Base-by-base conservation (phyloP, 1,140 invertebrate species). In the Ptiloglossa arizonensis region DNA sequence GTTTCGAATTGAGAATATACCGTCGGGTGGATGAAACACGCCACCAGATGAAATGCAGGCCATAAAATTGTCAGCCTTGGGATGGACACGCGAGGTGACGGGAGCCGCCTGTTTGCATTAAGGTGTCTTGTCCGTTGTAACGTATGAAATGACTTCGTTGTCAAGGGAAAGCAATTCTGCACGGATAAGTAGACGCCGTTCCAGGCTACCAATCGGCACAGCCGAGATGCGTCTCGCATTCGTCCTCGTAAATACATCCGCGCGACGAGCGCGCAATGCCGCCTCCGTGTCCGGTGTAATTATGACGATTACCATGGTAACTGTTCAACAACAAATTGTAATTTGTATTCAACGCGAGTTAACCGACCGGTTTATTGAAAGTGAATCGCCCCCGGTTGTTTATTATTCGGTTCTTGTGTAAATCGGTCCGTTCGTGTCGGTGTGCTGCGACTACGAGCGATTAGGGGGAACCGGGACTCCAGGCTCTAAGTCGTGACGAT, bases 1-100 rank as follows among this genome's bases (percentile, higher is more conserved):
- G 68, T 66, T 44, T 81, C 69, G 69, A 81, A 81, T 84, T 63
- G 41, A 71, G 70, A 52, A 72, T 74, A 50, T 63, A 66, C 69
- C 29, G 60, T 76, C 77, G 52, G 50, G 1, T 6, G 48, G 69
- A 52, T 74, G 44, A 79, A 64, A 74, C 41, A 32, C 38, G 76
- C 29, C 35, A 32, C 50, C 62, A 35, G 29, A 56, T 68, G 60
- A 62, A 71, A 71, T 56, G 57, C 41, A 46, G 54, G 69, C 63
- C 74, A 67, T 46, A 75, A 81, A 81, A 85, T 78, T 52, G 62
- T 24, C 52, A 48, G n/a, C 54, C 57, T 63, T 75, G 70, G 35
- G 32, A 17, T 48, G 29, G 62, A 69, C 71, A 72, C 68, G 63
- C 67, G 68, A 68, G 24, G 52, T 22, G 56, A 46, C 46, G n/a